These are phyloP conservation scores for Ptilodon capucinus DNA, from an alignment of 2,888 invertebrate species.

Conservation along the genomic window DNA sequence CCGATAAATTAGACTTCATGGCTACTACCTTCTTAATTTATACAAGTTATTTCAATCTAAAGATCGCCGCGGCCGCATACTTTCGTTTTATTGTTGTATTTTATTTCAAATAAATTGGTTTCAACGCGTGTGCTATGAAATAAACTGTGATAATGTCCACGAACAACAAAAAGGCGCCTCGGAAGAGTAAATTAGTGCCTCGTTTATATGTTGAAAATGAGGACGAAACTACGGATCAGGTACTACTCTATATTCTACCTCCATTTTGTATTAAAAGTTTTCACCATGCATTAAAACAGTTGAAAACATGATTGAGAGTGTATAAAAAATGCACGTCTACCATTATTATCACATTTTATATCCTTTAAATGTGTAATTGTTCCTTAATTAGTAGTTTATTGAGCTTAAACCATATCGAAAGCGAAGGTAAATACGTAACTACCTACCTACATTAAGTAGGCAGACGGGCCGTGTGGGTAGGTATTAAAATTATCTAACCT, in stretches of 20 bases:
- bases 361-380: neutral
- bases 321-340: neutral
- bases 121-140: conserved; percentile 1
- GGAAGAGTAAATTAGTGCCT: conserved; percentile 45
- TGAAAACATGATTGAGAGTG: neutral
- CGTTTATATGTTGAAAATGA: conserved; percentile 25
- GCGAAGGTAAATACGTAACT: no score
- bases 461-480: neutral
- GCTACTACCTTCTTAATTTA: neutral
- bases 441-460: no score
- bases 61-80: neutral
- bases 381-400: no score
- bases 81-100: neutral
- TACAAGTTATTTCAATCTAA: neutral
- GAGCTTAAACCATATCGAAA: no score
- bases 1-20: neutral
- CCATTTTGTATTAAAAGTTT: conserved; percentile 29
- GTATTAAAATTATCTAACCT: neutral
- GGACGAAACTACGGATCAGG: conserved; percentile 21
- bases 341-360: neutral
- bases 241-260: conserved; percentile 15
- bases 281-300: neutral
- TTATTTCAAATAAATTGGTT: neutral
- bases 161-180: conserved; percentile 27
- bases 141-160: conserved; percentile 18